phyloP scores from a whole-genome alignment of 2,888 invertebrate genomes.

The Troglohyphantes excavatus region DNA sequence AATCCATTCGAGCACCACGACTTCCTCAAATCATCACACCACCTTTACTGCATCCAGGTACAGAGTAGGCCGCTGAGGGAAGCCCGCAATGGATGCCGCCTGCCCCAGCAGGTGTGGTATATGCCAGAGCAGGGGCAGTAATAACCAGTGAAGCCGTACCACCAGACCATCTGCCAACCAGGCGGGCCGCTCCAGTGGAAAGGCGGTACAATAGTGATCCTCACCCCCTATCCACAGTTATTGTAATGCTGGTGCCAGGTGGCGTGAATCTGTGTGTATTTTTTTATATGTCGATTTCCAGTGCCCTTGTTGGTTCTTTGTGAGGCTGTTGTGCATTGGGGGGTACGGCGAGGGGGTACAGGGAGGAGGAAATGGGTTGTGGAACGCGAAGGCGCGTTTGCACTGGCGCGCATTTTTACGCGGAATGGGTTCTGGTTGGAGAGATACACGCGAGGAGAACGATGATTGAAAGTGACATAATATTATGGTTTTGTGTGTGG shows the following conservation, averaged over 20 bases:
- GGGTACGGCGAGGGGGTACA: slow-evolving; percentile 1
- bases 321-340: slow-evolving; percentile 30
- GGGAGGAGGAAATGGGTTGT: slow-evolving; percentile 59
- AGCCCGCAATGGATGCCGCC: neutral
- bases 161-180: slow-evolving; percentile 38
- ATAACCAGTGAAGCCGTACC: slow-evolving; percentile 52
- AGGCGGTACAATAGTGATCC: slow-evolving; percentile 35
- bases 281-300: slow-evolving; percentile 30
- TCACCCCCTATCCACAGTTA: slow-evolving; percentile 52
- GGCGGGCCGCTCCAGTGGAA: slow-evolving; percentile 11
- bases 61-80: neutral
- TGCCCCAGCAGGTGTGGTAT: slow-evolving; percentile 19
- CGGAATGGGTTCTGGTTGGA: neutral
- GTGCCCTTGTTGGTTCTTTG: slow-evolving; percentile 30
- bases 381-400: slow-evolving; percentile 19
- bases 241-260: slow-evolving; percentile 61
- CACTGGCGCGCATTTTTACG: neutral
- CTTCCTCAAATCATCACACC: neutral
- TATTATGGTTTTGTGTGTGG: too few relatives aligned
- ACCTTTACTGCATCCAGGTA: neutral
- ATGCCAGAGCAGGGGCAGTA: slow-evolving; percentile 11
- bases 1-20: too few relatives aligned
- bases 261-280: slow-evolving; percentile 13
- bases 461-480: too few relatives aligned
- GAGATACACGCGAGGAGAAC: neutral